Evolutionary conservation across 2,113 vertebrate genomes (phyloP).

Genomic region (Pelecanoides urinatrix): DNA sequence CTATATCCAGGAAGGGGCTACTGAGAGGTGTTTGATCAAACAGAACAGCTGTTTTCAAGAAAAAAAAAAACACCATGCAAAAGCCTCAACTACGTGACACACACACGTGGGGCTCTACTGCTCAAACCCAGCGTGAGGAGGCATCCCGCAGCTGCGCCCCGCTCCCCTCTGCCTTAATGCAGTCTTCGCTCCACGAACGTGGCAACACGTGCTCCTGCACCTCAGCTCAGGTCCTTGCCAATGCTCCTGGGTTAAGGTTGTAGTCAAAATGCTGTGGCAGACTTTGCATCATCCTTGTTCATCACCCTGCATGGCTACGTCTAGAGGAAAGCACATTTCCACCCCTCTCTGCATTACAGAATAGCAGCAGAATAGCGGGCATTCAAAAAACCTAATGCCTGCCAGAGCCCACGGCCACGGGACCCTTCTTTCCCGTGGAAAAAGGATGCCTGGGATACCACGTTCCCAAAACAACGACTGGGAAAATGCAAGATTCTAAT

Average conservation of each 20-base stretch:
- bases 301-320: rapidly evolving
- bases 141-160: neutral
- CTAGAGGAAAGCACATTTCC: neutral
- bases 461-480: neutral
- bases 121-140: neutral
- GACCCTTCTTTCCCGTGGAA: neutral
- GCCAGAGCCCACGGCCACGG: rapidly evolving
- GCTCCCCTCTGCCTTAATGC: neutral
- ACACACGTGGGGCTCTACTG: neutral
- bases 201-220: rapidly evolving
- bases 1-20: neutral
- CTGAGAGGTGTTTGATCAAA: neutral
- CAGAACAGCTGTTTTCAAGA: neutral
- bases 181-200: neutral
- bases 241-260: neutral
- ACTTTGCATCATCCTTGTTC: neutral
- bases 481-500: neutral
- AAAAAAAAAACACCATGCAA: neutral
- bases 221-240: neutral
- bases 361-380: neutral
- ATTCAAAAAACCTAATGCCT: neutral
- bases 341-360: neutral
- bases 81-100: neutral
- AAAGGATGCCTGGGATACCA: neutral
- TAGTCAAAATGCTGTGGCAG: neutral